phyloP scores from a whole-genome alignment of 2,113 vertebrate genomes.

The Garra rufa region DNA sequence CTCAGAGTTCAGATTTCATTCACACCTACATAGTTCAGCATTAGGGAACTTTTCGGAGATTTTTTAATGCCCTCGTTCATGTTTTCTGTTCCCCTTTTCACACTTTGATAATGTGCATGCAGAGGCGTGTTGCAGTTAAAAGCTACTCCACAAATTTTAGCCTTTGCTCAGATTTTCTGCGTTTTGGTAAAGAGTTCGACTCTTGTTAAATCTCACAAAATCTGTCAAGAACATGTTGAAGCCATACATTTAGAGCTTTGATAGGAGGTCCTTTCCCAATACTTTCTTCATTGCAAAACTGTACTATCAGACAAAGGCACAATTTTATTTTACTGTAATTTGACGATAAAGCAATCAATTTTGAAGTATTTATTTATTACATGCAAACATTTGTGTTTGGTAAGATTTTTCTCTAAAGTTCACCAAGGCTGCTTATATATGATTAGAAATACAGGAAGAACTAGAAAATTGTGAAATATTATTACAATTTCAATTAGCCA shows the following conservation, averaged over 20 bases:
- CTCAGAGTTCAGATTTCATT: background rate
- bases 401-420: too few relatives aligned
- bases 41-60: background rate
- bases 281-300: background rate
- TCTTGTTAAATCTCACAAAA: background rate
- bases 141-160: conserved; percentile 28
- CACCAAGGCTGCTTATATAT: too few relatives aligned
- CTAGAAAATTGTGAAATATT: too few relatives aligned
- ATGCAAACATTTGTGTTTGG: too few relatives aligned
- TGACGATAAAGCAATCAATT: background rate
- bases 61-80: background rate
- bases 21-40: background rate
- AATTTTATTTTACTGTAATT: background rate
- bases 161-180: background rate
- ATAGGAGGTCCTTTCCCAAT: background rate
- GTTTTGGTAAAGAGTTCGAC: background rate
- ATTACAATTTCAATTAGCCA: too few relatives aligned
- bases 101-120: conserved; percentile 17
- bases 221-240: background rate
- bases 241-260: background rate
- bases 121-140: conserved; percentile 15
- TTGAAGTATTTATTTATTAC: background rate
- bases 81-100: background rate
- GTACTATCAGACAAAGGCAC: background rate
- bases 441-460: too few relatives aligned